A percentile compares a stretch with the other conserved stretches of the same genome.
Evolutionary conservation across 1,140 invertebrate genomes (phyloP).

Genomic region (Papilio aristodemus): DNA sequence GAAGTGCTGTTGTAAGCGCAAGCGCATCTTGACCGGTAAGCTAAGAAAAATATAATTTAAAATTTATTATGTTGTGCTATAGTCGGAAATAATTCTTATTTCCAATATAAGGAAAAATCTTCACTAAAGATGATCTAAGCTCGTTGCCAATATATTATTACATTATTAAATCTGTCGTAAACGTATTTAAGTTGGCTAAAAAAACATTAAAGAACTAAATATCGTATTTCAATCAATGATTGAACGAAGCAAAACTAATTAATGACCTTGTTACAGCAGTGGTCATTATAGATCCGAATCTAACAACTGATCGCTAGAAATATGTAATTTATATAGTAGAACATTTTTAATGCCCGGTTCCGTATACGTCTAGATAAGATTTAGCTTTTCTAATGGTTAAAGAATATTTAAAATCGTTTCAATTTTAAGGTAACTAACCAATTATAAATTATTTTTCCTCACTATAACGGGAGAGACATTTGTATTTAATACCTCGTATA

Average conservation of each 20-base stretch:
- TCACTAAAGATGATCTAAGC: neutral
- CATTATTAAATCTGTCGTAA: neutral
- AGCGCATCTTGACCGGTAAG: conserved; percentile 50
- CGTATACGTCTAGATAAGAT: no score
- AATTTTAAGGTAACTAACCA: no score
- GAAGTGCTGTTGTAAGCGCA: conserved; percentile 62
- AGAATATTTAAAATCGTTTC: no score
- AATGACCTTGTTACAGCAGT: conserved; percentile 5
- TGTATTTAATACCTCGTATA: neutral
- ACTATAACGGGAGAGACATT: no score
- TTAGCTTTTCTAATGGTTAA: no score
- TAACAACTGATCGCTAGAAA: no score
- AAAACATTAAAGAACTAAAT: neutral
- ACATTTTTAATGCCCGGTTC: no score
- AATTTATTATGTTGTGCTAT: neutral
- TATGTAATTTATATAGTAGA: no score
- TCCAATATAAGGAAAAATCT: neutral
- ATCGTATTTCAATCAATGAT: conserved; percentile 2
- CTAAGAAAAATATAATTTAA: conserved; percentile 13
- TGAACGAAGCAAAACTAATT: conserved; percentile 12
- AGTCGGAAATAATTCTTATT: neutral
- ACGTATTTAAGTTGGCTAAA: neutral
- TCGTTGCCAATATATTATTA: neutral
- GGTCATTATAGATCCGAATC: no score
- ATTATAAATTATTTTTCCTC: no score